A percentile compares a stretch with the other conserved stretches of the same genome.
Conservation (phyloP, 2,888 invertebrate species). For the Sinodicranocentrus sp. region DNA sequence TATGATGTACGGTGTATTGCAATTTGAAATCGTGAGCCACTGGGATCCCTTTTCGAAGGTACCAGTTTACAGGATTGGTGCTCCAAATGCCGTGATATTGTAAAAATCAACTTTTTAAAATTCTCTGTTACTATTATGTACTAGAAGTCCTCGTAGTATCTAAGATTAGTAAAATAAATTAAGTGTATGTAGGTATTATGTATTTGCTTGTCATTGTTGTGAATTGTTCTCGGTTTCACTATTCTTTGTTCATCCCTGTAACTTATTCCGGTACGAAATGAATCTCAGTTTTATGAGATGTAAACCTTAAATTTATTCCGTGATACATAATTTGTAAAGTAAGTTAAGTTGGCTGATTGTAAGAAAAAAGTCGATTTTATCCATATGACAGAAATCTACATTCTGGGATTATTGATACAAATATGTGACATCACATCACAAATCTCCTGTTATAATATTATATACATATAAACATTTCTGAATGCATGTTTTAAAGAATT, state of each 20-base stretch:
- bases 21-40: too few relatives aligned
- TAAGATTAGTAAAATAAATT: too few relatives aligned
- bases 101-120: conserved; percentile 1
- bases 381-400: background rate
- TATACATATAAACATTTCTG: too few relatives aligned
- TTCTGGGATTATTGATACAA: too few relatives aligned
- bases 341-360: background rate
- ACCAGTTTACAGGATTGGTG: conserved; percentile 19
- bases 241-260: too few relatives aligned
- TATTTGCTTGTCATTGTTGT: too few relatives aligned
- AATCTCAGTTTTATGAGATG: conserved; percentile 28
- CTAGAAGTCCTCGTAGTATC: too few relatives aligned
- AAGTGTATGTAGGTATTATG: too few relatives aligned
- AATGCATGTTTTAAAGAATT: too few relatives aligned
- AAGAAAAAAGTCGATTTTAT: background rate
- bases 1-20: too few relatives aligned
- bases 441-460: background rate
- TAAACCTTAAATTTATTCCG: background rate
- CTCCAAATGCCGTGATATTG: conserved; percentile 5
- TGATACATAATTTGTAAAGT: background rate
- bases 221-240: too few relatives aligned
- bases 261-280: conserved; percentile 28
- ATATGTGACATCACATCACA: background rate
- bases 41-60: background rate
- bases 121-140: too few relatives aligned